Conservation (phyloP, 2,797 vertebrate species). For the Podarcis lilfordi region DNA sequence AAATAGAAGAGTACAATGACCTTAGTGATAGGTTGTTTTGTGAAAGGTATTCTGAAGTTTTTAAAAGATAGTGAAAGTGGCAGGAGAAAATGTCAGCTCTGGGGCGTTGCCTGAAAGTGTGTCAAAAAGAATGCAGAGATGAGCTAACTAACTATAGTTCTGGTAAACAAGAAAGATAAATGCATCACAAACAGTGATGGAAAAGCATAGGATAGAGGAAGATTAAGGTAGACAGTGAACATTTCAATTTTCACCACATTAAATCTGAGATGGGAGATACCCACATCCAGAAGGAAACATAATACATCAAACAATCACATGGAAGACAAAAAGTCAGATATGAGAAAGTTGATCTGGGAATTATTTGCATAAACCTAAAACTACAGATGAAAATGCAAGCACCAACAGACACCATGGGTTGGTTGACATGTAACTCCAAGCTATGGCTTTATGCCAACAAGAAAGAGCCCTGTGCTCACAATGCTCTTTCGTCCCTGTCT, state of each 20-base stretch:
- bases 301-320: neutral
- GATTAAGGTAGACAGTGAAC: neutral
- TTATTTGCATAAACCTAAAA: neutral
- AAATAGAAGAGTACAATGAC: neutral
- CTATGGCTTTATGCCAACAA: neutral
- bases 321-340: neutral
- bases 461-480: neutral
- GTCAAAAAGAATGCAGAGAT: neutral
- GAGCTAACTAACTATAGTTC: neutral
- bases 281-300: neutral
- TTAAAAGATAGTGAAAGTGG: neutral
- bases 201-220: neutral
- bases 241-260: neutral
- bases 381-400: neutral
- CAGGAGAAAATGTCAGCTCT: neutral
- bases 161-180: conserved; percentile 7
- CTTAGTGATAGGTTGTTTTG: no score
- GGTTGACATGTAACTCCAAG: neutral
- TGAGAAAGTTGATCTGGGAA: neutral
- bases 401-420: neutral
- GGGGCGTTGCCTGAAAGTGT: neutral
- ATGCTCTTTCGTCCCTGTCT: neutral
- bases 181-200: neutral
- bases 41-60: neutral
- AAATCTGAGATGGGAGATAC: neutral